Conservation (phyloP, 2,113 vertebrate genomes). For the Columba livia region DNA sequence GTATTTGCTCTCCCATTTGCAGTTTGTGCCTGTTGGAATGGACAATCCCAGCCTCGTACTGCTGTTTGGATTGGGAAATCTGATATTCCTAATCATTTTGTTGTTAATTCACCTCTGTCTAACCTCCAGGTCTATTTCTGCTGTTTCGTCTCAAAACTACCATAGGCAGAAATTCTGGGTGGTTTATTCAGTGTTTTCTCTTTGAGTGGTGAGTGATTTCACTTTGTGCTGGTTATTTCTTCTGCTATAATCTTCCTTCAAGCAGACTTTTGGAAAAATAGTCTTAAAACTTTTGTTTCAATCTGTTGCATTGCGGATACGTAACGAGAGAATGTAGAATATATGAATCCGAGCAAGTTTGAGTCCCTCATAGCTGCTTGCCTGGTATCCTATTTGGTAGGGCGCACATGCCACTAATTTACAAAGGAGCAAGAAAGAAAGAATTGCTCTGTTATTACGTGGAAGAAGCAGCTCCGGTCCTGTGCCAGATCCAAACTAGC, state of each 20-base stretch:
- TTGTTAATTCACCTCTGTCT: neutral
- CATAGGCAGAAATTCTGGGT: neutral
- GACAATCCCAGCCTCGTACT: neutral
- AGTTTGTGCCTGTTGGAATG: neutral
- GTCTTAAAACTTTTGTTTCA: neutral
- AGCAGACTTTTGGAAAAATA: neutral
- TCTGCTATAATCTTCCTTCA: neutral
- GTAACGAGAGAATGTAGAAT: neutral
- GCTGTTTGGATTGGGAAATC: neutral
- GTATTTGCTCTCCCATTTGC: neutral
- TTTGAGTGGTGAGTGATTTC: neutral
- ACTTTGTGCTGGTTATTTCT: neutral
- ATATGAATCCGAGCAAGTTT: neutral
- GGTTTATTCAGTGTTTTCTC: neutral
- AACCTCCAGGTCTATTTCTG: neutral
- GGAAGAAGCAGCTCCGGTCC: neutral
- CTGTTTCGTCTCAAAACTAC: neutral
- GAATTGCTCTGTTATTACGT: rapidly evolving
- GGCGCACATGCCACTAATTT: neutral
- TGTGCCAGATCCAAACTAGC: neutral
- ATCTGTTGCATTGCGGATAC: rapidly evolving
- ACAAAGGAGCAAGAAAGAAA: neutral
- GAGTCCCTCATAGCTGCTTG: neutral
- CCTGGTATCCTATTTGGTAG: neutral
- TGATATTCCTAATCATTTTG: neutral